A percentile compares a stretch with the other conserved stretches of the same genome.
These are phyloP conservation scores for Zaprionus africanus DNA, from an alignment of 1,140 invertebrate genomes.

Conservation along the genomic window DNA sequence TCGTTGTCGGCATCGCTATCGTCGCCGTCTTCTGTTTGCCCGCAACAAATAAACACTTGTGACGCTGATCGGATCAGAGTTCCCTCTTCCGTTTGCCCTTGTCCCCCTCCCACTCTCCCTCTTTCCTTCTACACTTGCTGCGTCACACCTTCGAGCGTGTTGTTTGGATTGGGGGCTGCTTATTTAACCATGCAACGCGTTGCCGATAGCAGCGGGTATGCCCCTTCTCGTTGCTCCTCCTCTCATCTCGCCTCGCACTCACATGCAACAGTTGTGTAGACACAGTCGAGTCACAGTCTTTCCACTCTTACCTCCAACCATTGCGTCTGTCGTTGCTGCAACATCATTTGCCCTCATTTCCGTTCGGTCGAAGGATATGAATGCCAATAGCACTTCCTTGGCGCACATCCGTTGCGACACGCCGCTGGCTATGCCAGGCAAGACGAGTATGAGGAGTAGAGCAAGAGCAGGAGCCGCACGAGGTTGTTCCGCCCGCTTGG, in stretches of 20 bases:
- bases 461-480: neutral
- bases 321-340: conserved; percentile 45
- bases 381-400: conserved; percentile 75
- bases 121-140: neutral
- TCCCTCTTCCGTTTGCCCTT: neutral
- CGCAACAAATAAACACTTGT: conserved; percentile 77
- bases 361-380: conserved; percentile 70
- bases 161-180: conserved; percentile 41
- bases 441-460: neutral
- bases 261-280: conserved; percentile 73
- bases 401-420: conserved; percentile 69
- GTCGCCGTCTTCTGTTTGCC: conserved; percentile 48
- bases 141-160: conserved; percentile 25
- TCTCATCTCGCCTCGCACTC: neutral
- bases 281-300: conserved; percentile 17
- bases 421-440: conserved; percentile 19
- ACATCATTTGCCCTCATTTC: conserved; percentile 60
- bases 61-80: conserved; percentile 68
- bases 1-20: neutral
- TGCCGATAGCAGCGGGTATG: conserved; percentile 23
- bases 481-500: conserved; percentile 50
- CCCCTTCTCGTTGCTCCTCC: neutral
- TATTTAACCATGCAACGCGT: conserved; percentile 61
- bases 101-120: neutral
- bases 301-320: neutral